Evolutionary conservation across 2,888 invertebrate species (phyloP), one percentile per base, ranked within the genome.

Genomic region (Philaethria dido): DNA sequence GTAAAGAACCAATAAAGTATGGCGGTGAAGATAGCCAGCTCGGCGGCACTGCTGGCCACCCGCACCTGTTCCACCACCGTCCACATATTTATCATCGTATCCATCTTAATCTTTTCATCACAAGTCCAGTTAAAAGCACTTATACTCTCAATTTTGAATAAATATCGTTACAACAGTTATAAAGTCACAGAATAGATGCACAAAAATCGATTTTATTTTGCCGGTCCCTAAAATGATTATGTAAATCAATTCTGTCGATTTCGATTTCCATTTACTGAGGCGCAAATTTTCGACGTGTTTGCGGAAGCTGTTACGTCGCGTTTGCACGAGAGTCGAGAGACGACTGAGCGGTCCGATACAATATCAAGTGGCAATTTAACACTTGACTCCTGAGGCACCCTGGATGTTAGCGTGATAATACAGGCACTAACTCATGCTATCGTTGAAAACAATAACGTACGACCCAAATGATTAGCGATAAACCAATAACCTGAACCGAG

Each of bases 1-100:
- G 93, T 94, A 84, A 94, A 94, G 86, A 94, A 93, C 92, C 94
- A 94, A 86, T 94, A 94, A 73, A 94, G 86, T 36, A 94, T 88
- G 67, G 93, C 94, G 73, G 93, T 93, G 86, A 94, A 93, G 83
- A 94, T 92, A 80, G 94, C 93, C 74, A 94, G 85, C 82, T 94
- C 94, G 52, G 94, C 93, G 67, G 94, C 92, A 6, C 94, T 94
- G 79, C 93, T 93, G 86, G 94, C 94, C 81, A 91, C 89, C 78
- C 91, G 77, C 70, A 90, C 88, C 59, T 91, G 86, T 79, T 93
- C 92, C 81, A 92, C 90, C 82, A 90, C 86, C 71, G 88, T 82
- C 92, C 92, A 92, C 73, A 92, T 85, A 77, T 87, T 88, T 68
- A 88, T 83, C 85, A 92, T 89, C 65, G 89, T 85, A 78, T 92